Evolutionary conservation across 1,140 invertebrate genomes (phyloP).

Genomic region (Megalonaias nervosa): DNA sequence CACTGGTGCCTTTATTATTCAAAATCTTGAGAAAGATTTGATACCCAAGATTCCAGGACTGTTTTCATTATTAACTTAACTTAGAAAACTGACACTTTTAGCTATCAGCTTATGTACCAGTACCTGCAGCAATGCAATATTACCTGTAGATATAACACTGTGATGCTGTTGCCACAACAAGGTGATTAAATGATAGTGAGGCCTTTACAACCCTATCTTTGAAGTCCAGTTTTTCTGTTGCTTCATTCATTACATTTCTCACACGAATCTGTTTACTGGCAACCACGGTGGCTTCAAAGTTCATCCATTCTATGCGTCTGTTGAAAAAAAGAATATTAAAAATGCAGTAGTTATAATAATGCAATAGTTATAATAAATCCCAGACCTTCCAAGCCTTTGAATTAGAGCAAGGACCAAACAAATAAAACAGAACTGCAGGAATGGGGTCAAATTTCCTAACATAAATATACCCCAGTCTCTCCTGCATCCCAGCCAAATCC

Average conservation of each 20-base stretch:
- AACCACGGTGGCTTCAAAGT: conserved; percentile 85
- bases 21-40: no score
- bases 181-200: conserved; percentile 82
- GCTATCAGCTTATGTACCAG: no score
- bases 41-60: neutral
- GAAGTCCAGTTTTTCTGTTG: conserved; percentile 88
- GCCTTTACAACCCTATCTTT: conserved; percentile 90
- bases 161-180: conserved; percentile 91
- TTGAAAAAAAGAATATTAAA: conserved; percentile 44
- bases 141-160: conserved; percentile 91
- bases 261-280: conserved; percentile 87
- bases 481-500: no score
- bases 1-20: no score
- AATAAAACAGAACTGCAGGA: no score
- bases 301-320: conserved; percentile 87
- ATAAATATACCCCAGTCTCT: no score
- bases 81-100: no score
- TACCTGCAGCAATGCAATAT: conserved; percentile 1
- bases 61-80: neutral
- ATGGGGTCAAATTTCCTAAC: no score
- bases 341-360: no score
- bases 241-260: conserved; percentile 87
- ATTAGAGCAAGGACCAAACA: no score
- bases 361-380: no score
- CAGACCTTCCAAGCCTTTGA: no score